phyloP scores from a whole-genome alignment of 2,797 vertebrate genomes.

The Novumbra hubbsi region DNA sequence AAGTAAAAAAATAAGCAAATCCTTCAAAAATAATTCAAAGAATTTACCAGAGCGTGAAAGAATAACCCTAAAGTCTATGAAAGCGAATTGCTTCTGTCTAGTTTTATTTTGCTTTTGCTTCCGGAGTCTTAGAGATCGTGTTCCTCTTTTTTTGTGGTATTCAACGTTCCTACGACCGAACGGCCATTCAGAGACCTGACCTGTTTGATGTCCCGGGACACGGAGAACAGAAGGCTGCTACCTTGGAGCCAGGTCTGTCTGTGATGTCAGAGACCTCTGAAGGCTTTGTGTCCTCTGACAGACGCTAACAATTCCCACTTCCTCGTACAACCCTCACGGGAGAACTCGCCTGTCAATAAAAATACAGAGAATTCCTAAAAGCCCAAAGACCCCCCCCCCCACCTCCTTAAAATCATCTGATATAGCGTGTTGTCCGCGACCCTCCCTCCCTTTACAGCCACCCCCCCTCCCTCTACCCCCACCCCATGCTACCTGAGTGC shows the following conservation, averaged over 20 bases:
- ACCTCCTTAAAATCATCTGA: constrained; percentile 25
- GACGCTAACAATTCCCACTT: constrained; percentile 55
- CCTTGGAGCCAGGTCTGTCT: constrained; percentile 49
- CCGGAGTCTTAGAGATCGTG: too few relatives aligned
- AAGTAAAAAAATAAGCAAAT: too few relatives aligned
- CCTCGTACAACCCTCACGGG: constrained; percentile 49
- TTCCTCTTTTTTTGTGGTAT: too few relatives aligned
- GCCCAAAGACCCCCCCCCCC: background rate
- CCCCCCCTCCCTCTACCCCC: constrained; percentile 7
- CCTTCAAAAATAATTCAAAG: too few relatives aligned
- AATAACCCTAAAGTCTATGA: too few relatives aligned
- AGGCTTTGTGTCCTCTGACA: constrained; percentile 56
- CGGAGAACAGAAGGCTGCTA: background rate
- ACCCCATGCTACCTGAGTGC: background rate
- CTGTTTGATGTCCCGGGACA: background rate
- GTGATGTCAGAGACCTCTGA: constrained; percentile 30
- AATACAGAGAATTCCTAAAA: constrained; percentile 37
- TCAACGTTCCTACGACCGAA: background rate
- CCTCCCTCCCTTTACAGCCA: constrained; percentile 22
- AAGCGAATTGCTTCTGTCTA: too few relatives aligned
- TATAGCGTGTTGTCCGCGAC: constrained; percentile 35
- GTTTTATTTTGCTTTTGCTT: too few relatives aligned
- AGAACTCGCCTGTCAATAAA: constrained; percentile 58
- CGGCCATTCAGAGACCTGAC: background rate
- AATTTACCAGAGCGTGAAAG: too few relatives aligned